Percentiles rank a stretch among this genome's conserved stretches.
These are phyloP conservation scores for Merops nubicus DNA, from an alignment of 2,113 vertebrate species.

Conservation along the genomic window DNA sequence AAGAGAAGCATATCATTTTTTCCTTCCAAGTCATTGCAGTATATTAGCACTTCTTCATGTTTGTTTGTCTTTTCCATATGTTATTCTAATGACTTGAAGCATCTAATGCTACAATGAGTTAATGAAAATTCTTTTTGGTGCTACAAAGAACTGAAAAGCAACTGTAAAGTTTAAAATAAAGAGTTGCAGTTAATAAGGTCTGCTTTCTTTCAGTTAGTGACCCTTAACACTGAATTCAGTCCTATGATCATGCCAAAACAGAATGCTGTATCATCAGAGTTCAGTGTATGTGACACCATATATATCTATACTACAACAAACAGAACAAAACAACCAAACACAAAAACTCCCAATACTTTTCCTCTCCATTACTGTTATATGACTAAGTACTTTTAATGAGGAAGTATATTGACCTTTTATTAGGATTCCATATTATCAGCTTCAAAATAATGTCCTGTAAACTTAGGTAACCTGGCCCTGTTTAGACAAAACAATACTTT, in stretches of 20 bases:
- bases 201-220: not conserved
- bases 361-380: not conserved
- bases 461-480: not conserved
- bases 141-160: no score
- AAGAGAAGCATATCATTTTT: no score
- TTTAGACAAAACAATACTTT: not conserved
- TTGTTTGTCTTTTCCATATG: no score
- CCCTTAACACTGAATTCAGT: not conserved
- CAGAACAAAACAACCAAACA: not conserved
- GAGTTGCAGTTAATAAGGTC: no score
- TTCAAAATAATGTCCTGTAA: not conserved
- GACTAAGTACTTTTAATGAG: not conserved
- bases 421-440: not conserved
- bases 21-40: no score
- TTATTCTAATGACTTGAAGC: no score
- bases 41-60: no score
- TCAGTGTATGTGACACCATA: rapidly evolving
- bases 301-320: not conserved
- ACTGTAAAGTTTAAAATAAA: no score
- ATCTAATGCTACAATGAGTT: no score
- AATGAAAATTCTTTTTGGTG: no score
- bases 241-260: not conserved
- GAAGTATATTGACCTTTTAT: not conserved
- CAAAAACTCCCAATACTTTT: not conserved
- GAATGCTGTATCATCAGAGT: not conserved